Evolutionary conservation across 1,140 invertebrate genomes (phyloP), one percentile per base, ranked within the genome.

Genomic region (Euglossa dilemma): DNA sequence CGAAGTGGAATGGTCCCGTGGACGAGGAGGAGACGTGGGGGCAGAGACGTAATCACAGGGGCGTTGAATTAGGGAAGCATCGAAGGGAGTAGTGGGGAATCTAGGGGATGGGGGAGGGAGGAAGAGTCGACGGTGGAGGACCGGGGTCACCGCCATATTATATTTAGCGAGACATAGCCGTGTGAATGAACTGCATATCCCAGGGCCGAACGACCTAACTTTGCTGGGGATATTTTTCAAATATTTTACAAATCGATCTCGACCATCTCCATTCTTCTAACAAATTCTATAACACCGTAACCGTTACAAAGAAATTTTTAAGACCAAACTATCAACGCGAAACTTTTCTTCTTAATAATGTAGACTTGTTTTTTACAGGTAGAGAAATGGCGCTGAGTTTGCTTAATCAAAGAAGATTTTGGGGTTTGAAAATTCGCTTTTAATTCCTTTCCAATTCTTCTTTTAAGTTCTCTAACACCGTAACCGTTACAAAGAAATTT

Each of bases 171-270:
- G 91, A 92, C 90, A 88, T 87, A 87, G 86, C 87, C 91, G 91
- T 93, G 92, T 93, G 92, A 93, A 93, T 93, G 92, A 93, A 93
- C 92, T 93, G 91, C 87, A 87, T 87, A 87, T 85, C 76, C 77
- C 90, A 92, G 91, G 90, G 87, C 88, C 91, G 90, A 85, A 89
- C 80, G 59, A 36, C 36, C 70, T 56, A 8, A 28, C 69, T 71
- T 63, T 57, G 25, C 67, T 79, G 66, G 83, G 71, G 79, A 77
- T 85, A 66, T 85, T 85, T 87, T 84, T 73, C 56, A 43, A 43
- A 63, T 66, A 45, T 56, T 52, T 43, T n/a, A 23, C 6, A 2
- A 25, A 59, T 69, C 7, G 66, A 47, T 18, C 12, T 6, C n/a
- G 28, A 16, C 54, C 9, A 14, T 43, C 12, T 11, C 23, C 16